These are phyloP conservation scores for Ailurus styani DNA, from an alignment of 2,113 vertebrate species.

Conservation along the genomic window DNA sequence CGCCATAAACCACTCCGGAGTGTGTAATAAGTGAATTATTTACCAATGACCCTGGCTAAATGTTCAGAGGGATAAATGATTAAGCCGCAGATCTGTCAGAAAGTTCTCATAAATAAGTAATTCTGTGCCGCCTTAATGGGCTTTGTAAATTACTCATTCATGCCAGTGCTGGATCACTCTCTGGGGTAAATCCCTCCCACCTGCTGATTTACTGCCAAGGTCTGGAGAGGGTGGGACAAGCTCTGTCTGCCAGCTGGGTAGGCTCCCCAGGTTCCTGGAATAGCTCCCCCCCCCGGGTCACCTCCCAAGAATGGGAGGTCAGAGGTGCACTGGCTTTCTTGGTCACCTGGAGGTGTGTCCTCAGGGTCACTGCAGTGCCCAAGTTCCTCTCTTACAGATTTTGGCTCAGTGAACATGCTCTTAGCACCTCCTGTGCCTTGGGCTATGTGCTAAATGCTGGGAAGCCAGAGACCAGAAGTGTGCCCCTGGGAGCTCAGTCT, in stretches of 20 bases:
- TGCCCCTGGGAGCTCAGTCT: too few relatives aligned
- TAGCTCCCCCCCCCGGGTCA: background rate
- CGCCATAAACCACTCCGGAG: constrained; percentile 62
- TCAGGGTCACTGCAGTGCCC: background rate
- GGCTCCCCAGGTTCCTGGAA: background rate
- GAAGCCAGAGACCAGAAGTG: background rate
- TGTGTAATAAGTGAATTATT: constrained; percentile 80
- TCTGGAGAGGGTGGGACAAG: background rate
- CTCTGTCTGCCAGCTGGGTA: background rate
- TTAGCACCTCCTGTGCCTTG: background rate
- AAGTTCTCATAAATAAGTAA: constrained; percentile 80
- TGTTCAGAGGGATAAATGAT: constrained; percentile 75
- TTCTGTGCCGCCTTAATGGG: constrained; percentile 69
- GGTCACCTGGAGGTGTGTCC: background rate
- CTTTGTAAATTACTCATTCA: constrained; percentile 78
- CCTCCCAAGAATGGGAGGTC: background rate
- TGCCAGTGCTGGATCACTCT: constrained; percentile 64
- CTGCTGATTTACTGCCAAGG: constrained; percentile 61
- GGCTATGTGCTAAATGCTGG: background rate
- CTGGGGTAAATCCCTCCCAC: constrained; percentile 60
- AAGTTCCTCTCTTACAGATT: background rate
- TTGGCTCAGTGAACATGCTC: background rate
- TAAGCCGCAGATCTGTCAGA: constrained; percentile 78
- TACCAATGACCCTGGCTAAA: constrained; percentile 78
- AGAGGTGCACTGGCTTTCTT: background rate